Base-by-base conservation (phyloP, 2,888 invertebrate genomes). In the Ochropleura plecta region DNA sequence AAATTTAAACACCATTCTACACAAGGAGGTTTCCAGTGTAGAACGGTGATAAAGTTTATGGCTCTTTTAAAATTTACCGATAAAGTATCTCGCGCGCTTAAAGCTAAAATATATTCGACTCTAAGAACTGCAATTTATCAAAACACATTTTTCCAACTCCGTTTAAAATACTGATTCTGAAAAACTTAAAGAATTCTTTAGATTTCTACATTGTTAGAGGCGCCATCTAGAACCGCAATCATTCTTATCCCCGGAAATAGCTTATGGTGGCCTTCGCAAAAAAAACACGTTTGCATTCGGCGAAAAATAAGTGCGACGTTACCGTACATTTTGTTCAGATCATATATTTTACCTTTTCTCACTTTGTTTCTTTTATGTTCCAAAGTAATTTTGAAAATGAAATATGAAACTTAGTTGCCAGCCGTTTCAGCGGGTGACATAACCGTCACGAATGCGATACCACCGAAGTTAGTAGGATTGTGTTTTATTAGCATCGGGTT, bases 271-370 rank as follows among this genome's bases (percentile, higher is more conserved):
- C 67, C 73, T 73, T 73, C 69, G 73, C 51, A 70, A 51, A 84
- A 79, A 81, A 85, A 83, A 81, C 64, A 70, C 60, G 57, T 77
- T 78, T 81, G 71, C 71, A 77, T 84, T 81, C n/a, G 42, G 67
- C n/a, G 59, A 62, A 57, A 66, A 72, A 85, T 85, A 73, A 78
- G 49, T 60, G 51, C 46, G 42, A 70, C 49, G 70, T 73, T 62
- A 81, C 55, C 57, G 44, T 77, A 72, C 63, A 81, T 85, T 76
- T 81, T 65, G 60, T 76, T 68, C 70, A 59, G 66, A 70, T 63
- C 67, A 79, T 79, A 70, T 83, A 81, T 68, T 68, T 73, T 44
- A 79, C 64, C 64, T 83, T 74, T 79, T 42, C 84, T 55, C 64
- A 73, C 70, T 60, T 73, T 73, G 81, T 83, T 79, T 81, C 51